These are phyloP conservation scores for Zele albiditarsus DNA, from an alignment of 2,888 invertebrate genomes.

Conservation along the genomic window DNA sequence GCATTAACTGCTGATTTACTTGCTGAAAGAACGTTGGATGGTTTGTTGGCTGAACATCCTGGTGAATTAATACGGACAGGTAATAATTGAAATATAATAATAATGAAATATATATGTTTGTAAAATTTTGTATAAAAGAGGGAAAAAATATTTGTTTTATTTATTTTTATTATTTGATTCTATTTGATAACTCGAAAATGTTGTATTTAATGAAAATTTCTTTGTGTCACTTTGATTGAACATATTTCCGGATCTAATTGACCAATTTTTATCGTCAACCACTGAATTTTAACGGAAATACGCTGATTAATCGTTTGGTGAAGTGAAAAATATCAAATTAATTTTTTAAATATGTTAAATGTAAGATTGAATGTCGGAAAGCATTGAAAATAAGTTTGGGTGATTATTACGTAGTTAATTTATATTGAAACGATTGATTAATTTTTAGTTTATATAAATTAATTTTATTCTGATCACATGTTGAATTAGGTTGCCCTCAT, in stretches of 20 bases:
- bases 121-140: not conserved
- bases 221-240: too few relatives aligned
- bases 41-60: conserved; percentile 90
- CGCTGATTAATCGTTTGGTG: too few relatives aligned
- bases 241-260: too few relatives aligned
- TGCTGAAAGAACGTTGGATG: conserved; percentile 88
- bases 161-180: not conserved
- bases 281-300: too few relatives aligned
- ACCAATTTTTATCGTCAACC: too few relatives aligned
- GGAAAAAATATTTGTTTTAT: not conserved
- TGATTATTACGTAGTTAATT: too few relatives aligned
- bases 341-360: too few relatives aligned
- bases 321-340: too few relatives aligned
- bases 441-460: conserved; percentile 33
- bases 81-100: conserved; percentile 53
- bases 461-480: conserved; percentile 36
- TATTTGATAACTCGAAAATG: not conserved
- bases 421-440: too few relatives aligned
- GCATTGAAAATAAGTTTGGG: too few relatives aligned
- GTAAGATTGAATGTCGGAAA: too few relatives aligned
- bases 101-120: not conserved
- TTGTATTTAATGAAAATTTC: too few relatives aligned
- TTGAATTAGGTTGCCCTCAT: conserved; percentile 61
- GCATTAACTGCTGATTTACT: conserved; percentile 86
- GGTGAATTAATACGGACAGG: conserved; percentile 95